Percentiles rank a stretch among this genome's conserved stretches.
Evolutionary conservation across 2,888 invertebrate genomes (phyloP).

Genomic region (Neocrepidodera transversa): DNA sequence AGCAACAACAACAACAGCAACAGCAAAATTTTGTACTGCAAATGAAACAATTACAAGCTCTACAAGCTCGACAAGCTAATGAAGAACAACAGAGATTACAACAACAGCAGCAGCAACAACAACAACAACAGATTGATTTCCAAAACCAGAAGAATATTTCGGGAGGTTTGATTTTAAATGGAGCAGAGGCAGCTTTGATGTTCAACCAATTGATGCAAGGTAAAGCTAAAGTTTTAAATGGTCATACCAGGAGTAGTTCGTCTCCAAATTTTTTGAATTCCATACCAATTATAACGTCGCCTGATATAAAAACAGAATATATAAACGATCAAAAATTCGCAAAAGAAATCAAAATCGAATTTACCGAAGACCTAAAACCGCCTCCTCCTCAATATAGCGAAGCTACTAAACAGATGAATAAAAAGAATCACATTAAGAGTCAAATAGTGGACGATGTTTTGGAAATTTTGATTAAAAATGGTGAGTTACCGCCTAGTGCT

Average conservation of each 20-base stretch:
- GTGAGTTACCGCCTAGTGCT: constrained; percentile 89
- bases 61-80: constrained; percentile 64
- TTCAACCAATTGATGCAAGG: constrained; percentile 63
- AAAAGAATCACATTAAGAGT: constrained; percentile 66
- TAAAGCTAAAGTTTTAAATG: constrained; percentile 61
- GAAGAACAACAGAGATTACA: constrained; percentile 62
- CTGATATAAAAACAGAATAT: constrained; percentile 50
- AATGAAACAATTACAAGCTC: constrained; percentile 68
- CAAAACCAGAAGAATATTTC: constrained; percentile 59
- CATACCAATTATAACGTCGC: constrained; percentile 46
- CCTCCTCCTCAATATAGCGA: constrained; percentile 72
- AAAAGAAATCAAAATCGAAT: constrained; percentile 50
- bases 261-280: constrained; percentile 67
- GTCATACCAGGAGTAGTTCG: constrained; percentile 63
- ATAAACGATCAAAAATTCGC: constrained; percentile 39
- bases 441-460: constrained; percentile 91
- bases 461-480: constrained; percentile 92
- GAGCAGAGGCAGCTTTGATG: constrained; percentile 65
- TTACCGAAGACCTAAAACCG: constrained; percentile 52
- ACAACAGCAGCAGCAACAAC: constrained; percentile 67
- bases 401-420: constrained; percentile 69
- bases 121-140: constrained; percentile 60
- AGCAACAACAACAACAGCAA: constrained; percentile 60
- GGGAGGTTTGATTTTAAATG: constrained; percentile 70
- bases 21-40: constrained; percentile 63